A percentile compares a stretch with the other conserved stretches of the same genome.
These are phyloP conservation scores for Thymelicus sylvestris DNA, from an alignment of 2,888 invertebrate genomes.

Conservation along the genomic window DNA sequence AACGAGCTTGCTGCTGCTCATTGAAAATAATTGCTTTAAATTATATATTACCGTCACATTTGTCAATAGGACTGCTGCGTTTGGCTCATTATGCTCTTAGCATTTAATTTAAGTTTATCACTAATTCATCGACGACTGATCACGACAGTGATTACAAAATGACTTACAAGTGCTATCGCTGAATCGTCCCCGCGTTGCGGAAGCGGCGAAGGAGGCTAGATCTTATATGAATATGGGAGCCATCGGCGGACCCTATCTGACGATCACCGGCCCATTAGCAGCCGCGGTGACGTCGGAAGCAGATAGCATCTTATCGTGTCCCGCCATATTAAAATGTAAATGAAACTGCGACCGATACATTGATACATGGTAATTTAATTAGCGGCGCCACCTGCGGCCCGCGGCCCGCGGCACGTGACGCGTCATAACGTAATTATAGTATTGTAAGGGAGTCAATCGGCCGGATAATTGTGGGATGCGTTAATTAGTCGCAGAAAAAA, in stretches of 20 bases:
- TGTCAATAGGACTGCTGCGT: too few relatives aligned
- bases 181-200: background rate
- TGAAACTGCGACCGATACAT: constrained; percentile 38
- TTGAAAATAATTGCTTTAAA: too few relatives aligned
- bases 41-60: too few relatives aligned
- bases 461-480: constrained; percentile 30
- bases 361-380: constrained; percentile 32
- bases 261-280: constrained; percentile 44
- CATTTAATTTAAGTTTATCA: too few relatives aligned
- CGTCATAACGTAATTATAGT: constrained; percentile 18
- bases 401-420: constrained; percentile 22
- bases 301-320: constrained; percentile 46
- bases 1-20: too few relatives aligned
- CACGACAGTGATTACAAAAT: background rate
- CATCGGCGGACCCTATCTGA: constrained; percentile 21
- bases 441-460: constrained; percentile 26
- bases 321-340: constrained; percentile 49
- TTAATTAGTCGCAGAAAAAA: constrained; percentile 34
- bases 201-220: constrained; percentile 10
- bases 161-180: background rate
- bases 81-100: too few relatives aligned
- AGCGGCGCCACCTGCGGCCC: constrained; percentile 30
- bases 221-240: constrained; percentile 17
- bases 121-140: background rate
- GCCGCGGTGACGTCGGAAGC: constrained; percentile 43